Percentiles rank a stretch among this genome's conserved stretches.
Conservation (phyloP, 2,888 invertebrate species). For the Papilio elwesi region DNA sequence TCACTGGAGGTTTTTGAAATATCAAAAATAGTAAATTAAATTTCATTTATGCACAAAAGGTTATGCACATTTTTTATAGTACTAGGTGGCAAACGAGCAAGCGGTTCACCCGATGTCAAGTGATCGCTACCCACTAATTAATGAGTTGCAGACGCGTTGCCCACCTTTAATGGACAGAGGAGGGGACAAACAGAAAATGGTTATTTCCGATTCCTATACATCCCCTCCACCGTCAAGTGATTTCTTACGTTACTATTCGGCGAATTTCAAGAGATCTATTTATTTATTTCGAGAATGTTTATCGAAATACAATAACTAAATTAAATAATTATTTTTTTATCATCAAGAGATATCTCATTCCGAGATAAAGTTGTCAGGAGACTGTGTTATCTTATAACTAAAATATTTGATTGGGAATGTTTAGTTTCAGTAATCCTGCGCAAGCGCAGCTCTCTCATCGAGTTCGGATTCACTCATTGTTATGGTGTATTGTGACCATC, state of each 20-base stretch:
- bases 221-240: too few relatives aligned
- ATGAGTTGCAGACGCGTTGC: too few relatives aligned
- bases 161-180: too few relatives aligned
- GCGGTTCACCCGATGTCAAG: too few relatives aligned
- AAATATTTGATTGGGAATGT: conserved; percentile 42
- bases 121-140: background rate
- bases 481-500: conserved; percentile 31
- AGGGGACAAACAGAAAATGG: too few relatives aligned
- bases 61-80: too few relatives aligned
- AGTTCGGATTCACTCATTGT: conserved; percentile 36
- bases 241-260: background rate
- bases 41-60: too few relatives aligned
- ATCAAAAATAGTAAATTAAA: too few relatives aligned
- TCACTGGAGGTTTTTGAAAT: too few relatives aligned
- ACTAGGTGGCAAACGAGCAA: too few relatives aligned
- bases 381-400: conserved; percentile 36
- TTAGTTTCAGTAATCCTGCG: conserved; percentile 33
- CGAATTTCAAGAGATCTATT: background rate
- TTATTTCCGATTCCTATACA: too few relatives aligned
- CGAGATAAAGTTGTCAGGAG: conserved; percentile 11
- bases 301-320: background rate
- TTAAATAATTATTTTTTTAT: conserved; percentile 26
- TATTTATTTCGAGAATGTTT: background rate
- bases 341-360: conserved; percentile 17
- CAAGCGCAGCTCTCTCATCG: background rate